Evolutionary conservation across 2,113 vertebrate genomes (phyloP), one percentile per base, ranked within the genome.

Genomic region (Capreolus pygargus): DNA sequence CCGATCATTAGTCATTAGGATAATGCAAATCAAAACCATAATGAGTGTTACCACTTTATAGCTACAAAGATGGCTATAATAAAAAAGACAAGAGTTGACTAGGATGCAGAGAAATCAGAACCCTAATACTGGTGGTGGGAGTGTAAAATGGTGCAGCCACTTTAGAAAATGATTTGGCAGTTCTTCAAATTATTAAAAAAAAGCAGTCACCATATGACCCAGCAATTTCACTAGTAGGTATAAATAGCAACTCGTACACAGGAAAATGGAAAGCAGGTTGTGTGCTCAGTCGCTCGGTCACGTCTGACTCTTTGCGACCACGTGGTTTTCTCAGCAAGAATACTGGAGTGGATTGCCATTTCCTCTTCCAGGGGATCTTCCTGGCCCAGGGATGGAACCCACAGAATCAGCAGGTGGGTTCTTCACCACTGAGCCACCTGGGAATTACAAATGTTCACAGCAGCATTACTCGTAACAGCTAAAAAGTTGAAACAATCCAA

Each of bases 1-100:
- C 3, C 47, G 47, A 50, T 50, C 47, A 50, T 50, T 50, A 50
- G 47, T 50, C 47, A 50, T 50, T 14, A 39, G 54, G 36, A 45
- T 92, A 91, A 55, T 23, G 19, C 17, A 96, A 92, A 83, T 28
- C 36, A 84, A 78, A 95, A 84, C n/a, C 39, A 95, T 30, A 92
- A 28, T 7, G 19, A 17, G 28, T 39, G 7, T 67, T 74, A 45
- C 27, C 47, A 64, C 25, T 70, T 64, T 21, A 88, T 8, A 96
- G 33, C 43, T 76, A 90, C 55, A n/a, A 70, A 55, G n/a, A 91
- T 28, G 50, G 21, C 39, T 23, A 28, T 5, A 67, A 79, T 28
- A 19, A 61, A 78, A 84, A 74, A 6, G 43, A 81, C 11, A 93
- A 78, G 6, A 45, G 39, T 12, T 92, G 33, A 39, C 10, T 7